Base-by-base conservation (phyloP, 2,113 vertebrate genomes). In the Sciurus niger region DNA sequence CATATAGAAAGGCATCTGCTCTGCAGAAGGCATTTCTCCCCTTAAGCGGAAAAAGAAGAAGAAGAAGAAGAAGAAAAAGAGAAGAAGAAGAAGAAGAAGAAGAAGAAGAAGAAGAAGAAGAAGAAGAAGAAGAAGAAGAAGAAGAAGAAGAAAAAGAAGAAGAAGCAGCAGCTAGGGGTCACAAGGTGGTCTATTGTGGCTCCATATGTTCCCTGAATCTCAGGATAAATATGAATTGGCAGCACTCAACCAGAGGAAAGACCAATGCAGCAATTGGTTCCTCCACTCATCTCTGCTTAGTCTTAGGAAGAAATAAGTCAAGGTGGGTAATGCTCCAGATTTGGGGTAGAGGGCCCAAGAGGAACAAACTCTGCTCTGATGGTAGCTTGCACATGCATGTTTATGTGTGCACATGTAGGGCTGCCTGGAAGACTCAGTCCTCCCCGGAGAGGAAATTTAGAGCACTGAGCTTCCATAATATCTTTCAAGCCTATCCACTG, bases 381-480 rank as follows among this genome's bases (percentile, higher is more conserved):
- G 58, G 37, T 87, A 40, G 58, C 11, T 70, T 74, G 58, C 68
- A 74, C 4, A 51, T 25, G 22, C 22, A 37, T 48, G 17, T 34
- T 63, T 43, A n/a, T 25, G 17, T 67, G 63, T 76, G 12, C 40
- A 20, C n/a, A 6, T 16, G 24, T 8, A 18, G 46, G 32, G 76
- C 28, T 53, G 7, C 72, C 84, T 30, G 11, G 68, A 60, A 85
- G 77, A 85, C 8, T 48, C 28, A 51, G n/a, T 43, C 40, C 37
- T 90, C n/a, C 37, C 79, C 53, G 17, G 53, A 60, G 0, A 89
- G 43, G 53, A 95, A 34, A 73, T 78, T 22, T 85, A 30, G 65
- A 89, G 43, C 72, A n/a, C 51, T n/a, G 10, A 51, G 63, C 8
- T 78, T 91, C 82, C 60, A 94, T 72, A 95, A 90, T 46, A 13